A percentile compares a stretch with the other conserved stretches of the same genome.
Conservation (phyloP, 2,113 vertebrate genomes). For the Puma concolor region DNA sequence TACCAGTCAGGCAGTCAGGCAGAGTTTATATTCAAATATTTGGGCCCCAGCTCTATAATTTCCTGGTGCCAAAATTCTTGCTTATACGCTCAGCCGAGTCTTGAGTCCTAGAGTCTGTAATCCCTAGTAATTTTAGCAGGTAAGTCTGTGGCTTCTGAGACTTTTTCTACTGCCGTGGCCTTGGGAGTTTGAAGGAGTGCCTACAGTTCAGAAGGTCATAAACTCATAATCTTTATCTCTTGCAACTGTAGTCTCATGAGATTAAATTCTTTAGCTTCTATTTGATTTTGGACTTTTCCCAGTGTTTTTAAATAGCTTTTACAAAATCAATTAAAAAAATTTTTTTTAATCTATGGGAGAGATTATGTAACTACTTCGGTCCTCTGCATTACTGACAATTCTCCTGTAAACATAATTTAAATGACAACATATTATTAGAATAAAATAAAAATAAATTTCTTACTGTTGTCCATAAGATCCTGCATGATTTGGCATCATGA, state of each 20-base stretch:
- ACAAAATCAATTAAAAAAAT: background rate
- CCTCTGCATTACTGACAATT: background rate
- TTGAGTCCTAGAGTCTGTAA: background rate
- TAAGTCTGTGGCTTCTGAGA: background rate
- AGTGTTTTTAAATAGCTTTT: background rate
- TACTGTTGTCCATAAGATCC: background rate
- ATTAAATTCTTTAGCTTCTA: background rate
- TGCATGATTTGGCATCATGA: background rate
- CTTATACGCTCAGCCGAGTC: background rate
- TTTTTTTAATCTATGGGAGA: background rate
- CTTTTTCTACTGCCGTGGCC: background rate
- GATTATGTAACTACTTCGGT: background rate
- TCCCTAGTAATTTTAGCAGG: background rate
- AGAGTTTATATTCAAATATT: background rate
- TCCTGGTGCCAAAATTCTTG: background rate
- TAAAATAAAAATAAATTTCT: background rate
- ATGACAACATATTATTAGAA: background rate
- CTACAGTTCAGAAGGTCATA: background rate
- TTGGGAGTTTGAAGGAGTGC: background rate
- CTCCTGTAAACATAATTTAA: background rate
- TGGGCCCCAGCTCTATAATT: background rate
- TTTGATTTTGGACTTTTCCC: background rate
- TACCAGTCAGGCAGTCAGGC: background rate
- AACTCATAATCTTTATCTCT: background rate
- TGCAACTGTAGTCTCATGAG: background rate